Evolutionary conservation across 2,113 vertebrate genomes (phyloP).

Genomic region (Syrrhaptes paradoxus): DNA sequence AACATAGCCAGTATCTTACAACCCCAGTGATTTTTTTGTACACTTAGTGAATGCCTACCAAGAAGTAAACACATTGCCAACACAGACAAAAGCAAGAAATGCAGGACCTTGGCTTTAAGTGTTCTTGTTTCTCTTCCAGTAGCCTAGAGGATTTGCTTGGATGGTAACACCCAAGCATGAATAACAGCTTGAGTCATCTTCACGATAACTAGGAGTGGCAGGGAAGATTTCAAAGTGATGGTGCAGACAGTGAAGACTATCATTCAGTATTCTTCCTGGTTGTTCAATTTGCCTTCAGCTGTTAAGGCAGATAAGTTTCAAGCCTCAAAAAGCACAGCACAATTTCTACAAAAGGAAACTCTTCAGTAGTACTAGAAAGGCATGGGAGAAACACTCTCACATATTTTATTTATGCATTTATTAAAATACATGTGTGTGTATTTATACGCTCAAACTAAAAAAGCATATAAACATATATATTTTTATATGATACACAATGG

Average conservation of each 20-base stretch:
- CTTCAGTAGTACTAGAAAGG: not conserved
- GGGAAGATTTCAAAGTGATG: constrained; percentile 23
- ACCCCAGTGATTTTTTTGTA: not conserved
- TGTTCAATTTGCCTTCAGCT: constrained; percentile 16
- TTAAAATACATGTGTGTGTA: not conserved
- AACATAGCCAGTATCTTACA: not conserved
- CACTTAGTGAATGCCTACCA: not conserved
- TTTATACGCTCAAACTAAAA: not conserved
- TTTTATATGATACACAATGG: not conserved
- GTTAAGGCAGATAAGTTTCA: not conserved
- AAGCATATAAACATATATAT: not conserved
- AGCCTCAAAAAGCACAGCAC: not conserved
- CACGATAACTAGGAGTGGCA: constrained; percentile 19
- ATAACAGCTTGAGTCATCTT: constrained; percentile 31
- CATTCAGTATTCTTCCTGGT: not conserved
- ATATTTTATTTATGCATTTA: not conserved
- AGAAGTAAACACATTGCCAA: not conserved
- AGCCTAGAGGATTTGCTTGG: not conserved
- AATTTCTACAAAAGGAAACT: not conserved
- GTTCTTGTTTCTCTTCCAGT: not conserved
- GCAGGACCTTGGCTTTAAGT: not conserved
- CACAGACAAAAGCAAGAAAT: constrained; percentile 32
- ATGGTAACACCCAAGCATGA: constrained; percentile 32
- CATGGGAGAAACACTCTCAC: not conserved
- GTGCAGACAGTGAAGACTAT: not conserved